phyloP scores from a whole-genome alignment of 1,140 invertebrate species.

The Drosophila santomea region DNA sequence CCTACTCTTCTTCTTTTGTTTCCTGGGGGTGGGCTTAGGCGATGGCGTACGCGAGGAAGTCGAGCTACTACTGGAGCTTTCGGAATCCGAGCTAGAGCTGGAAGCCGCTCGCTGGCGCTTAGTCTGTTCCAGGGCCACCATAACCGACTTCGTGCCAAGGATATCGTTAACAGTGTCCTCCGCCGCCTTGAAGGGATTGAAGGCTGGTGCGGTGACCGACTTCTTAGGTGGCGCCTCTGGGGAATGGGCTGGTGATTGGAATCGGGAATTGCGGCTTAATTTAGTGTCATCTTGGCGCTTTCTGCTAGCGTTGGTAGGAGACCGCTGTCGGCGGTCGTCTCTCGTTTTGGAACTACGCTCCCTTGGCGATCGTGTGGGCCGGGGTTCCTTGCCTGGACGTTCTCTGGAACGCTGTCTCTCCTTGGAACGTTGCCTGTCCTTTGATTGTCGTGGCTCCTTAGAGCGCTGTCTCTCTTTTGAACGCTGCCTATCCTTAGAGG shows the following conservation, averaged over 20 bases:
- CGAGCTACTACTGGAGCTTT: slow-evolving; percentile 49
- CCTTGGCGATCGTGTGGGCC: slow-evolving; percentile 23
- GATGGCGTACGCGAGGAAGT: slow-evolving; percentile 40
- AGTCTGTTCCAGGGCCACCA: slow-evolving; percentile 66
- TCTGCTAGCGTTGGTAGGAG: slow-evolving; percentile 20
- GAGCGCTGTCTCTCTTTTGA: slow-evolving; percentile 17
- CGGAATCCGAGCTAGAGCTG: slow-evolving; percentile 58
- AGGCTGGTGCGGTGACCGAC: slow-evolving; percentile 28
- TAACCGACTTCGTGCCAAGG: slow-evolving; percentile 69
- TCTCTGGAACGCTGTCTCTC: slow-evolving; percentile 21
- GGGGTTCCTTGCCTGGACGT: slow-evolving; percentile 10
- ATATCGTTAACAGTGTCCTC: slow-evolving; percentile 75
- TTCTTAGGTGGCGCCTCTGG: slow-evolving; percentile 50
- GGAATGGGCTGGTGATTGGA: slow-evolving; percentile 39
- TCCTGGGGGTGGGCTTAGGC: slow-evolving; percentile 57
- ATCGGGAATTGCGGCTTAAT: slow-evolving; percentile 21
- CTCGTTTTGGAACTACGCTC: slow-evolving; percentile 28
- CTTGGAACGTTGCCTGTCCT: slow-evolving; percentile 25
- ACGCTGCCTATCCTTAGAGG: slow-evolving; percentile 23
- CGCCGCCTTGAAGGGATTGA: slow-evolving; percentile 73
- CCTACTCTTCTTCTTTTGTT: slow-evolving; percentile 42
- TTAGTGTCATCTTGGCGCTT: slow-evolving; percentile 36
- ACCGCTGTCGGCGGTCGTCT: slow-evolving; percentile 34
- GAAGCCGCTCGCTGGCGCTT: slow-evolving; percentile 58
- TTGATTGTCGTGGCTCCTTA: slow-evolving; percentile 28